phyloP scores from a whole-genome alignment of 1,140 invertebrate species.

The Drosophila busckii region DNA sequence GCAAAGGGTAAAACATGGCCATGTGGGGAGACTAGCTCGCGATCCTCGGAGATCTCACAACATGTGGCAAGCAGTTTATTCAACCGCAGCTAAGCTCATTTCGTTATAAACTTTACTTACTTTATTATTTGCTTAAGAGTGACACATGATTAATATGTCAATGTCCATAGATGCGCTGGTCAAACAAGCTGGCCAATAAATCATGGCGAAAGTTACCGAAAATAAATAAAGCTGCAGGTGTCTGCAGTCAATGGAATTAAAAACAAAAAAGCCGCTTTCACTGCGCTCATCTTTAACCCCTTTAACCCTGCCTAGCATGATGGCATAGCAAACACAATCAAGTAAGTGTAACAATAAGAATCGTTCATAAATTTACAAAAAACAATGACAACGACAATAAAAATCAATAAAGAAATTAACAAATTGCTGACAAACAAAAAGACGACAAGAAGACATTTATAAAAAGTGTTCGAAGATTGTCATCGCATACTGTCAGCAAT shows the following conservation, averaged over 20 bases:
- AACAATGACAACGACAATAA: slow-evolving; percentile 59
- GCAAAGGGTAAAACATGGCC: too few species aligned
- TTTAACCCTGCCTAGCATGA: slow-evolving; percentile 19
- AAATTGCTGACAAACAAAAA: slow-evolving; percentile 40
- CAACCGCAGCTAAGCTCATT: too few species aligned
- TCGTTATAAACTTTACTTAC: too few species aligned
- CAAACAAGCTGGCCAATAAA: slow-evolving; percentile 67
- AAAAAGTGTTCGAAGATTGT: slow-evolving; percentile 70
- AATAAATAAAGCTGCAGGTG: slow-evolving; percentile 23
- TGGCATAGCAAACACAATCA: slow-evolving; percentile 37
- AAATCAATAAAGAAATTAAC: slow-evolving; percentile 75
- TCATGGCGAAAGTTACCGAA: slow-evolving; percentile 61
- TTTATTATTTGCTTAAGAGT: slow-evolving; percentile 27
- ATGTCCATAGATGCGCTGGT: slow-evolving; percentile 26
- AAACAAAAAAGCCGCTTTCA: slow-evolving; percentile 55
- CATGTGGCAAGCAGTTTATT: slow-evolving; percentile 18
- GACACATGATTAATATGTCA: slow-evolving; percentile 56
- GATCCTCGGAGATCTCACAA: slow-evolving; percentile 5
- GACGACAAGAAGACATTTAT: slow-evolving; percentile 32
- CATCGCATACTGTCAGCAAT: slow-evolving; percentile 56
- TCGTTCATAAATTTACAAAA: slow-evolving; percentile 29
- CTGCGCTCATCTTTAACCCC: slow-evolving; percentile 1
- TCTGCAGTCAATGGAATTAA: slow-evolving; percentile 34
- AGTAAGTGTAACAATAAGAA: slow-evolving; percentile 57
- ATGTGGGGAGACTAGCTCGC: too few species aligned